These are phyloP conservation scores for Epizoanthus ramosus DNA, from an alignment of 92 coral and sea anemone genomes.

Conservation along the genomic window DNA sequence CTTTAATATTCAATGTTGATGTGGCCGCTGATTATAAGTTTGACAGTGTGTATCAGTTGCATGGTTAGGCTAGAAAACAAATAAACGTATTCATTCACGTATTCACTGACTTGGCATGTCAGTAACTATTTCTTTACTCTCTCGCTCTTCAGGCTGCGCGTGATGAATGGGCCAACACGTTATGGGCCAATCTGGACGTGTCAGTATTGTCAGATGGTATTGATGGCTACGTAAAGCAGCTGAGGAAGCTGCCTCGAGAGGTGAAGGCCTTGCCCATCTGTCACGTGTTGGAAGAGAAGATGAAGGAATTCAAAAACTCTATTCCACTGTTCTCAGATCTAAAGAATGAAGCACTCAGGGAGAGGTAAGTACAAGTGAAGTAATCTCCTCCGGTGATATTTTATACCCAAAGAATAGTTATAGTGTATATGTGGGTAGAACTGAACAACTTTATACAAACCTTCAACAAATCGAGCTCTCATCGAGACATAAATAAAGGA, in stretches of 20 bases:
- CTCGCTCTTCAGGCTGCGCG: constrained; percentile 79
- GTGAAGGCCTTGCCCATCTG: constrained; percentile 94
- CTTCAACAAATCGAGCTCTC: too few relatives aligned
- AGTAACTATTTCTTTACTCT: background rate
- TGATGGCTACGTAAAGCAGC: constrained; percentile 86
- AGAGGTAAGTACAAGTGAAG: constrained; percentile 68
- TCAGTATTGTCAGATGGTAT: constrained; percentile 96
- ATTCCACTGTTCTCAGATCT: constrained; percentile 98
- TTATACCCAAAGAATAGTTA: background rate
- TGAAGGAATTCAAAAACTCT: constrained; percentile 98
- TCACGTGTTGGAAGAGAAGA: constrained; percentile 94
- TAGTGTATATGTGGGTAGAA: too few relatives aligned
- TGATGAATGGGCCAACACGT: constrained; percentile 98
- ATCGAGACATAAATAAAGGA: too few relatives aligned
- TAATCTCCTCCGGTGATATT: background rate
- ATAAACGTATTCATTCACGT: background rate
- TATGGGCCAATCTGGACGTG: constrained; percentile 99
- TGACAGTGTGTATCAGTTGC: too few relatives aligned
- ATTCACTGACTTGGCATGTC: background rate
- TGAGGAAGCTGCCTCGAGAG: constrained; percentile 93
- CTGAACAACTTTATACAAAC: too few relatives aligned
- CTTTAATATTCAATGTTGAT: too few relatives aligned
- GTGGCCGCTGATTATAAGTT: too few relatives aligned
- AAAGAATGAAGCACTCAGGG: constrained; percentile 96
- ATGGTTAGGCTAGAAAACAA: too few relatives aligned